A percentile compares a stretch with the other conserved stretches of the same genome.
phyloP scores from a whole-genome alignment of 2,113 vertebrate genomes.

The Neopipo cinnamomea region DNA sequence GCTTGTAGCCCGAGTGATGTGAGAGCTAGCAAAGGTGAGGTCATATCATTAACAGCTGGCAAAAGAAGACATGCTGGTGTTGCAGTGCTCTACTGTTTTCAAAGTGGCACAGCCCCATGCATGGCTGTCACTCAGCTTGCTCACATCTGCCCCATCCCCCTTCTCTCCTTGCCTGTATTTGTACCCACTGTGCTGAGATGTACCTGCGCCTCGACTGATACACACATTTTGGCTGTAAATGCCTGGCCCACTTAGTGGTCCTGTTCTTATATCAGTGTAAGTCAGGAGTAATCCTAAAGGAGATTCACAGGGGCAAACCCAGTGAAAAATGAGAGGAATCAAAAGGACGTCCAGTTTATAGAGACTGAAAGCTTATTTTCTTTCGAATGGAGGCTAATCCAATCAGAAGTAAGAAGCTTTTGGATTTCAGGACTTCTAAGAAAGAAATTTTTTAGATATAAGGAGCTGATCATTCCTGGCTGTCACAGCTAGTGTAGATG shows the following conservation, averaged over 20 bases:
- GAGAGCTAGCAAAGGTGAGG: neutral
- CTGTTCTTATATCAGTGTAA: neutral
- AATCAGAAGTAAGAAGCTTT: neutral
- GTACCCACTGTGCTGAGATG: neutral
- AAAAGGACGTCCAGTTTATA: neutral
- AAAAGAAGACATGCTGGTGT: neutral
- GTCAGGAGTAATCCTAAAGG: neutral
- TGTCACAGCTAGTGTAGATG: neutral
- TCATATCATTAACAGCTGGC: neutral
- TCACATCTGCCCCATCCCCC: neutral
- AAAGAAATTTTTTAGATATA: neutral
- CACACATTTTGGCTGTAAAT: neutral
- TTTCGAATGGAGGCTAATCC: neutral
- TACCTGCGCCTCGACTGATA: neutral
- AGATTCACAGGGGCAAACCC: neutral
- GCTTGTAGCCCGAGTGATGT: neutral
- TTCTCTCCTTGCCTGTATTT: neutral
- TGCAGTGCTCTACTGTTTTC: neutral
- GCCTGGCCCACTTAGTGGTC: neutral
- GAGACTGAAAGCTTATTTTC: neutral
- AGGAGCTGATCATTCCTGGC: neutral
- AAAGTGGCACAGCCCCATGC: neutral
- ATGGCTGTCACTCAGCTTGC: neutral
- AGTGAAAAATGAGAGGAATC: neutral
- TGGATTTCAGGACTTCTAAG: neutral